phyloP scores from a whole-genome alignment of 2,113 vertebrate genomes.

The Apteryx mantelli region DNA sequence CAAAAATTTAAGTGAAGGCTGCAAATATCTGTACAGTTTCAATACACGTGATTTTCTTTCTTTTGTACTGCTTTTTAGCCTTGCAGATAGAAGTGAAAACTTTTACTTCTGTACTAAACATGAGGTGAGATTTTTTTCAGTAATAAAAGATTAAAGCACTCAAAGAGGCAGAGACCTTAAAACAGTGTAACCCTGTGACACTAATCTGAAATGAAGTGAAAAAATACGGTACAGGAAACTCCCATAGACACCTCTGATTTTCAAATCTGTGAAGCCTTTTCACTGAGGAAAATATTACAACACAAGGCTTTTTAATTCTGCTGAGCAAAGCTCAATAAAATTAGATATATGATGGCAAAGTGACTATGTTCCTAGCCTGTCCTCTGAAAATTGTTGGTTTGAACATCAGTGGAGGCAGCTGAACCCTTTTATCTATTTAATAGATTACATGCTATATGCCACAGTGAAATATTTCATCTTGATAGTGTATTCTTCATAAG shows the following conservation, averaged over 20 bases:
- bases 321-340: not conserved
- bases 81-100: not conserved
- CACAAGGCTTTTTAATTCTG: not conserved
- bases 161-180: not conserved
- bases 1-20: not conserved
- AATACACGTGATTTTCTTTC: not conserved
- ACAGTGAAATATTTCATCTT: not conserved
- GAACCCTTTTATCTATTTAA: not conserved
- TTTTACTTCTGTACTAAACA: not conserved
- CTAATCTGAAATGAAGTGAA: not conserved
- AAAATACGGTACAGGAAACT: not conserved
- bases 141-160: not conserved
- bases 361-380: not conserved
- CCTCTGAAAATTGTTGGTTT: not conserved
- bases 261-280: not conserved
- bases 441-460: not conserved
- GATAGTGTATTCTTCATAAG: not conserved
- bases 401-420: not conserved
- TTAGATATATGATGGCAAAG: not conserved
- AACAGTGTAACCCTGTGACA: not conserved
- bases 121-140: not conserved
- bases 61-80: not conserved
- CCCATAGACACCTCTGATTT: not conserved
- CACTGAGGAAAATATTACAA: not conserved
- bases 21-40: not conserved